Base-by-base conservation (phyloP, 2,113 vertebrate genomes). In the Silurus glanis region DNA sequence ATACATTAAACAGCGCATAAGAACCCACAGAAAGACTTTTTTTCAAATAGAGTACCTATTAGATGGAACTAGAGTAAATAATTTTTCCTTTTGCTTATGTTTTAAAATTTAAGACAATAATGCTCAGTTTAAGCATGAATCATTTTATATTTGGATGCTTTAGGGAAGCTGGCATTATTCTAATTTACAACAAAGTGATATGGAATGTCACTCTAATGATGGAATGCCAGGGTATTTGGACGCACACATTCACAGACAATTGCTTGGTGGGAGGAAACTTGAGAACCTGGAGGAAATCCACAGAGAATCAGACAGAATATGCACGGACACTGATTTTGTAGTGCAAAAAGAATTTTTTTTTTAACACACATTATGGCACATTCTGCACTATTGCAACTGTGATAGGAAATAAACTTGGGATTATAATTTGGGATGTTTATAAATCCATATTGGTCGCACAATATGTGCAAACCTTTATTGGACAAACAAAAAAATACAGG, bases 121-220 rank as follows among this genome's bases (percentile, higher is more conserved):
- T 69, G 64, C 25, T 71, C 49, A 55, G 67, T 55, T 55, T 69
- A 23, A 37, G 49, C 17, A 28, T 23, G 4, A 23, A 19, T 74
- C 71, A 58, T 25, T 51, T 71, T 17, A 45, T 19, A 59, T 59
- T 47, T 81, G 47, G 69, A 49, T 6, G 75, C 69, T 25, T 74
- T 82, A n/a, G 17, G 47, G 64, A 55, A 72, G 9, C 16, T 62
- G 25, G n/a, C 21, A 53, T 75, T 56, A 72, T 85, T 64, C 67
- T 80, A 49, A 80, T 80, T 64, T 45, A 80, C 53, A 72, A 47
- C 61, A 47, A 66, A 80, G 47, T 45, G 74, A 19, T 58, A 62
- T 83, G 19, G 49, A 19, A 37, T 37, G 37, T 37, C 37, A 25
- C 9, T 47, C 71, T 87, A 58, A 74, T 64, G 9, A 74, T 83